phyloP scores from a whole-genome alignment of 2,113 vertebrate species.

The Argyrosomus japonicus region DNA sequence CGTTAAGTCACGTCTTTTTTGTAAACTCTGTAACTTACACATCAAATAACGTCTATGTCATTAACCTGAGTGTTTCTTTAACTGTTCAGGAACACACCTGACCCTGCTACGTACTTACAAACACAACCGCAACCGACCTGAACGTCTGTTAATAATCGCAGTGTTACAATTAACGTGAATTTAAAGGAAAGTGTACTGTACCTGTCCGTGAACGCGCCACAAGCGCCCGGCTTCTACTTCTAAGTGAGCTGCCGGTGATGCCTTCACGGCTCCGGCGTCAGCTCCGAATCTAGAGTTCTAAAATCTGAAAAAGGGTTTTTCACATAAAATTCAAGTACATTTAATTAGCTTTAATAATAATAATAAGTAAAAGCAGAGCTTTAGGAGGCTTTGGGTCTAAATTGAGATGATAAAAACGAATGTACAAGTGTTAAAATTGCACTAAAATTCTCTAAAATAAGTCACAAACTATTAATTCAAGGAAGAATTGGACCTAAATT shows the following conservation, averaged over 20 bases:
- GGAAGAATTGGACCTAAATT: background rate
- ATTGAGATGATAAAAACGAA: no score
- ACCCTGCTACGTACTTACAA: background rate
- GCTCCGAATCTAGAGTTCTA: background rate
- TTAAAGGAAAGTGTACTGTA: background rate
- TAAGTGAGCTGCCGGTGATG: conserved; percentile 3
- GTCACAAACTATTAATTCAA: no score
- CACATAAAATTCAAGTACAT: background rate
- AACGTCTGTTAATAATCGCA: background rate
- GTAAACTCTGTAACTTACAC: background rate
- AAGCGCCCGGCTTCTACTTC: no score
- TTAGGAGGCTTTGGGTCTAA: no score
- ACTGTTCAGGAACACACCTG: background rate
- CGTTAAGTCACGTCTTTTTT: no score
- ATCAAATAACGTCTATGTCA: background rate
- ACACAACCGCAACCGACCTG: background rate
- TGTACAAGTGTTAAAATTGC: no score
- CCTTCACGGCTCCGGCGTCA: background rate
- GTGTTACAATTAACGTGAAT: background rate
- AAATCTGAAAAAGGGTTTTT: background rate
- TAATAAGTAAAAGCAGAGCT: no score
- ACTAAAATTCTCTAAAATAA: no score
- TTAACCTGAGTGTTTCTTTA: background rate
- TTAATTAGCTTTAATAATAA: background rate
- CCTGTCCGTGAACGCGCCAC: background rate